Evolutionary conservation across 2,888 invertebrate species (phyloP).

Genomic region (Teinopalpus imperialis): DNA sequence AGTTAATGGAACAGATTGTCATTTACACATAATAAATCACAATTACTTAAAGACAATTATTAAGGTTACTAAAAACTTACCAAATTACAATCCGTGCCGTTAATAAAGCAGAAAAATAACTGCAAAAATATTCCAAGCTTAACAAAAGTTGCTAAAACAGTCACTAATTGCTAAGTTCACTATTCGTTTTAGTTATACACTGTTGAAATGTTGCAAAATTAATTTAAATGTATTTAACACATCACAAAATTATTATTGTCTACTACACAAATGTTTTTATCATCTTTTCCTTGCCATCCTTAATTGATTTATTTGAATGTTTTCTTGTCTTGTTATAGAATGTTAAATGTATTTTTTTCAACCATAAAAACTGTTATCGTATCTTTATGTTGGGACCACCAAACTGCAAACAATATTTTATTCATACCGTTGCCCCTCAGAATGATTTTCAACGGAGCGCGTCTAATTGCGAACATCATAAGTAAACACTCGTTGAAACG

Average conservation of each 20-base stretch:
- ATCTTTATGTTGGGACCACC: slow-evolving; percentile 54
- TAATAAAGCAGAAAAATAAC: slow-evolving; percentile 17
- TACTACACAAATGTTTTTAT: slow-evolving; percentile 34
- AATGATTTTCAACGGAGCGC: slow-evolving; percentile 63
- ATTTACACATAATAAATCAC: too few relatives aligned
- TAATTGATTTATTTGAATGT: slow-evolving; percentile 44
- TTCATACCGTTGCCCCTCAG: slow-evolving; percentile 67
- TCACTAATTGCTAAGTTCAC: slow-evolving; percentile 22
- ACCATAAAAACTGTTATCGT: slow-evolving; percentile 47
- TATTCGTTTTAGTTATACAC: slow-evolving; percentile 21
- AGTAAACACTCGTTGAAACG: slow-evolving; percentile 53
- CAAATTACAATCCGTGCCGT: slow-evolving; percentile 23
- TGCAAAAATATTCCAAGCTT: slow-evolving; percentile 27
- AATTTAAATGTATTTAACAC: slow-evolving; percentile 16
- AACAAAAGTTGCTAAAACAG: slow-evolving; percentile 19
- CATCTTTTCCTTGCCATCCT: slow-evolving; percentile 63
- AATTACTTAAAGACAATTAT: too few relatives aligned
- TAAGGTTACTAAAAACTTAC: slow-evolving; percentile 39
- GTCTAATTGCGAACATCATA: slow-evolving; percentile 75
- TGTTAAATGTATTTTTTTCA: slow-evolving; percentile 52
- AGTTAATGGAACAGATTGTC: too few relatives aligned
- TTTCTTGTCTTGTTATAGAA: slow-evolving; percentile 39
- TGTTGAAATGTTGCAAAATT: slow-evolving; percentile 4
- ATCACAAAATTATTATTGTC: slow-evolving; percentile 20
- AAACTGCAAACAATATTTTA: slow-evolving; percentile 61